Percentiles rank a stretch among this genome's conserved stretches.
These are phyloP conservation scores for Brachionus asplanchnoidis DNA, from an alignment of 1,140 invertebrate species.

Conservation along the genomic window DNA sequence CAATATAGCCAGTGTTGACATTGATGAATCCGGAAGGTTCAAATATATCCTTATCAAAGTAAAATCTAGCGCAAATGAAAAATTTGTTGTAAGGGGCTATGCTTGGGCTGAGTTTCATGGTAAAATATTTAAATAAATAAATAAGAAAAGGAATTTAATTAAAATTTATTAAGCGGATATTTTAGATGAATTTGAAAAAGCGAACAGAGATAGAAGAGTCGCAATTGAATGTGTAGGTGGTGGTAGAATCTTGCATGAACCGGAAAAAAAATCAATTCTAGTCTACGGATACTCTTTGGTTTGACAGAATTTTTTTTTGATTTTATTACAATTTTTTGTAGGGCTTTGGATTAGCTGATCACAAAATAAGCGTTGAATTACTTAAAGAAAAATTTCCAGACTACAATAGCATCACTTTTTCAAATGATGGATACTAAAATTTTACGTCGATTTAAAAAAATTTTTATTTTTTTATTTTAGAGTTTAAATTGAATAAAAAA, in stretches of 20 bases:
- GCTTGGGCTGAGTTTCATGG: conserved; percentile 67
- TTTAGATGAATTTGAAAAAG: conserved; percentile 62
- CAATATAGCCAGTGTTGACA: neutral
- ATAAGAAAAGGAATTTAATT: neutral
- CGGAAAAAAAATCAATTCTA: conserved; percentile 67
- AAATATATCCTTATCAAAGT: conserved; percentile 35
- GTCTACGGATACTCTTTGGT: conserved; percentile 83
- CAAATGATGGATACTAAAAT: conserved; percentile 74
- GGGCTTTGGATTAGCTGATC: conserved; percentile 79
- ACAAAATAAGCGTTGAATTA: conserved; percentile 67
- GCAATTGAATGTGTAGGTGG: conserved; percentile 73
- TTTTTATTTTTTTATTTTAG: neutral
- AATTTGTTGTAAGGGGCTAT: conserved; percentile 71
- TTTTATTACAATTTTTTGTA: conserved; percentile 47
- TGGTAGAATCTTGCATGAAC: conserved; percentile 73
- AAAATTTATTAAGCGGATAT: conserved; percentile 62
- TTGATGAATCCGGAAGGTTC: neutral
- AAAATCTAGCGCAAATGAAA: conserved; percentile 56
- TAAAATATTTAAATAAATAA: conserved; percentile 51
- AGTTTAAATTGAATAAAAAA: no score
- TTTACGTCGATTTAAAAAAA: no score
- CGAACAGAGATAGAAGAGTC: conserved; percentile 60
- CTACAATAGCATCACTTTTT: conserved; percentile 68
- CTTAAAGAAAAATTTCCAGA: conserved; percentile 69
- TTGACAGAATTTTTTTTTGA: conserved; percentile 42